Evolutionary conservation across 2,113 vertebrate species (phyloP).

Genomic region (Ginglymostoma cirratum): DNA sequence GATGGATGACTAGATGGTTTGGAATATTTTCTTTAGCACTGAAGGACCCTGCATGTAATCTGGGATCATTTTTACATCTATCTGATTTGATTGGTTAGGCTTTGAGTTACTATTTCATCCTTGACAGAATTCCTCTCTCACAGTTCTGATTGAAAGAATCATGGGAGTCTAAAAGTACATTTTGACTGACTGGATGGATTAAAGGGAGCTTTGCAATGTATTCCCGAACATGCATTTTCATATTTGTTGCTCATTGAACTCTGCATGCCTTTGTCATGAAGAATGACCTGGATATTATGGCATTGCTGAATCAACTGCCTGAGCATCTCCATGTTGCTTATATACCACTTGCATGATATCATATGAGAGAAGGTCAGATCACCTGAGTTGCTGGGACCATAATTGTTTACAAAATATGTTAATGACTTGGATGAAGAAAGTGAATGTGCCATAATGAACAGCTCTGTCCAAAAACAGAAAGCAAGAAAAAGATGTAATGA

Average conservation of each 20-base stretch:
- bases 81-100: not conserved
- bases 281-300: not conserved
- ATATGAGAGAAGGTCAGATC: not conserved
- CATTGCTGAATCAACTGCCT: not conserved
- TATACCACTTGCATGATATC: not conserved
- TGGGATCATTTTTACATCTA: not conserved
- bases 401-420: no score
- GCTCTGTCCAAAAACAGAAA: no score
- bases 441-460: no score
- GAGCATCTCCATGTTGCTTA: not conserved
- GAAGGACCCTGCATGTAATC: not conserved
- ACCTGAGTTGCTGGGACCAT: no score
- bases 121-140: not conserved
- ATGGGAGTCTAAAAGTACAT: not conserved
- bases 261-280: not conserved
- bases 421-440: no score
- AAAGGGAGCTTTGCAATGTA: not conserved
- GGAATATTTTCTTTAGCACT: not conserved
- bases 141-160: not conserved
- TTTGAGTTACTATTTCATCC: not conserved
- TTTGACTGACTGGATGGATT: not conserved
- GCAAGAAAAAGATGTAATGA: no score
- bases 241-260: not conserved
- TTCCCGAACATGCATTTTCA: not conserved
- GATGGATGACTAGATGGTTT: not conserved